A percentile compares a stretch with the other conserved stretches of the same genome.
Conservation (phyloP, 2,888 invertebrate species). For the Andrena flavipes region DNA sequence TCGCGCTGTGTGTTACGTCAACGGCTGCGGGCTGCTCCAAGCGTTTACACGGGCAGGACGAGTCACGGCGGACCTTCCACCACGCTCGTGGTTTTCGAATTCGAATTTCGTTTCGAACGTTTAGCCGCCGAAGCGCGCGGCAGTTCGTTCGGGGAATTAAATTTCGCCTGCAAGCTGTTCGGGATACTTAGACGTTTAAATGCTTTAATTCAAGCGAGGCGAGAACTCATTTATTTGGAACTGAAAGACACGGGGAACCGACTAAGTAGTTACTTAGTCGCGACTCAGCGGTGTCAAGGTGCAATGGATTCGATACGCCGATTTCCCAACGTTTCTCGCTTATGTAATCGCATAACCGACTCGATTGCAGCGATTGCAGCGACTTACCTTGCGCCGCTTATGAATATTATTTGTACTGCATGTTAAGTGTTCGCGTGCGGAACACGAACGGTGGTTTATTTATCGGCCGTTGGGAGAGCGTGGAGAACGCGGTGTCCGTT, state of each 20-base stretch:
- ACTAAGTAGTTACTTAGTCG: constrained; percentile 2
- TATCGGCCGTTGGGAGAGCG: constrained; percentile 10
- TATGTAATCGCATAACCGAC: constrained; percentile 56
- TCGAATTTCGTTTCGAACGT: too few species aligned
- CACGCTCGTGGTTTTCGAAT: too few species aligned
- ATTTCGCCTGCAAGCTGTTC: too few species aligned
- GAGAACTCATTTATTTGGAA: too few species aligned
- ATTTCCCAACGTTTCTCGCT: constrained; percentile 45
- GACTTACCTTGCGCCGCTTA: constrained; percentile 45
- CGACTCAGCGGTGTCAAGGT: constrained; percentile 50
- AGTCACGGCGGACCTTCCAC: background rate
- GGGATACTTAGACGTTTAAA: too few species aligned
- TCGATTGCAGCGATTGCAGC: constrained; percentile 50
- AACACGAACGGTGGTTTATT: constrained; percentile 11
- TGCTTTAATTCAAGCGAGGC: too few species aligned
- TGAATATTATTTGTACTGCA: constrained; percentile 20
- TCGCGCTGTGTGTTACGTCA: constrained; percentile 54
- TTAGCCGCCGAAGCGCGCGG: too few species aligned
- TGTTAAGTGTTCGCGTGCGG: constrained; percentile 3
- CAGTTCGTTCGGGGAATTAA: too few species aligned
- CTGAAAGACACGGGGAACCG: background rate
- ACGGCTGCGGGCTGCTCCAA: background rate
- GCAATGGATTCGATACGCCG: constrained; percentile 39
- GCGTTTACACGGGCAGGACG: background rate
- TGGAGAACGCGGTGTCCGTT: constrained; percentile 8